Base-by-base conservation (phyloP, 1,140 invertebrate species). In the Idris sp. region DNA sequence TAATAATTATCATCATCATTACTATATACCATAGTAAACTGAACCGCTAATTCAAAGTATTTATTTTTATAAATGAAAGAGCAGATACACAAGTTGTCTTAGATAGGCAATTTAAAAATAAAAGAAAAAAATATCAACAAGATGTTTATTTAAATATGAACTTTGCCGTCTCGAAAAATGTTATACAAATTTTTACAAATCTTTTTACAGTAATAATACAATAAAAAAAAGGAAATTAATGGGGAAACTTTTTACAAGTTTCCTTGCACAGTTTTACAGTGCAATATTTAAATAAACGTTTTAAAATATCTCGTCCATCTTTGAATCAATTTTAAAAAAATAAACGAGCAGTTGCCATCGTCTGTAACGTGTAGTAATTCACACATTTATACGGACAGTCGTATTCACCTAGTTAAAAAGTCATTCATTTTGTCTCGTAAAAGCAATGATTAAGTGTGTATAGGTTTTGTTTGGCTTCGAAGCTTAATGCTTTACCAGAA, bases 61-160 rank as follows among this genome's bases (percentile, higher is more conserved):
- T 87, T 87, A 87, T 87, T 87, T 87, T 87, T 87, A 86, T 87
- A 87, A 85, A 86, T 85, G 3, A 68, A 86, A 62, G 30, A 67
- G 46, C 51, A 61, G 13, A 73, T 35, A 46, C 40, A 58, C 35
- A n/a, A n/a, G n/a, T n/a, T n/a, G n/a, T n/a, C n/a, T n/a, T n/a
- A n/a, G n/a, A n/a, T n/a, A n/a, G n/a, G 13, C 19, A 4, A 4
- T 22, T 22, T 22, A 22, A 22, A 22, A 22, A 6, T 6, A 6
- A 22, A 6, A n/a, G n/a, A n/a, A n/a, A n/a, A n/a, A n/a, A n/a
- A n/a, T n/a, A n/a, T n/a, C n/a, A n/a, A 6, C 6, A 2, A 2
- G 19, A 6, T 22, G 19, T 22, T 22, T 22, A 6, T 22, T 22
- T 22, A 22, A 22, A 22, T 22, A 22, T 6, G 19, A n/a, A n/a